Evolutionary conservation across 1,140 invertebrate genomes (phyloP).

Genomic region (Pectinophora gossypiella): DNA sequence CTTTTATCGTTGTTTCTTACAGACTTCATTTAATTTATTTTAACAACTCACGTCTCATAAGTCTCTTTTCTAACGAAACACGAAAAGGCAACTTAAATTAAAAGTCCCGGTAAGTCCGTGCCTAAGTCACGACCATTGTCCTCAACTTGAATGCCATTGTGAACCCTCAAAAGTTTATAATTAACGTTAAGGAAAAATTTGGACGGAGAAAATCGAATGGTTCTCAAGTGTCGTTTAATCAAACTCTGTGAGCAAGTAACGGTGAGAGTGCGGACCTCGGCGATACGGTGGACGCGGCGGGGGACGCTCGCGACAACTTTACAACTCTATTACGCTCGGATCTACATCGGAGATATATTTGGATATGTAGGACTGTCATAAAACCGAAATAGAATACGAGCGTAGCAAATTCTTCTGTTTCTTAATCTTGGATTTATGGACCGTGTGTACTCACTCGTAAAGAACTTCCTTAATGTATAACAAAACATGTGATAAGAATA

Average conservation of each 20-base stretch:
- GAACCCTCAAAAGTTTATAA: constrained; percentile 48
- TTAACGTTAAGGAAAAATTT: constrained; percentile 51
- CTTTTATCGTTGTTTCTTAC: too few relatives aligned
- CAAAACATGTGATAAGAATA: not conserved
- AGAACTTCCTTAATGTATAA: not conserved
- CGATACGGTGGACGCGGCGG: not conserved
- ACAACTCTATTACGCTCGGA: constrained; percentile 9
- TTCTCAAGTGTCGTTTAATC: constrained; percentile 31
- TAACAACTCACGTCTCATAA: not conserved
- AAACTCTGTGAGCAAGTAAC: constrained; percentile 20
- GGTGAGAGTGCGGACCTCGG: constrained; percentile 6
- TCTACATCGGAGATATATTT: constrained; percentile 6
- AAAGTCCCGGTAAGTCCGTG: constrained; percentile 28
- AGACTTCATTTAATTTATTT: not conserved
- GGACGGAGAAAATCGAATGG: constrained; percentile 30
- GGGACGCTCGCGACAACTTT: constrained; percentile 5
- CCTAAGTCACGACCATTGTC: constrained; percentile 44
- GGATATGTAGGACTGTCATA: not conserved
- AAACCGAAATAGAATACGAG: not conserved
- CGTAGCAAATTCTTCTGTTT: not conserved
- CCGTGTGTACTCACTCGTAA: not conserved
- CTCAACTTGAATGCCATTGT: constrained; percentile 28
- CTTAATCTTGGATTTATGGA: not conserved
- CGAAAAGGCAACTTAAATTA: constrained; percentile 11
- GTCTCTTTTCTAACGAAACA: not conserved